Evolutionary conservation across 2,797 vertebrate species (phyloP), one percentile per base, ranked within the genome.

Genomic region (Poeciliopsis paucimaculata): DNA sequence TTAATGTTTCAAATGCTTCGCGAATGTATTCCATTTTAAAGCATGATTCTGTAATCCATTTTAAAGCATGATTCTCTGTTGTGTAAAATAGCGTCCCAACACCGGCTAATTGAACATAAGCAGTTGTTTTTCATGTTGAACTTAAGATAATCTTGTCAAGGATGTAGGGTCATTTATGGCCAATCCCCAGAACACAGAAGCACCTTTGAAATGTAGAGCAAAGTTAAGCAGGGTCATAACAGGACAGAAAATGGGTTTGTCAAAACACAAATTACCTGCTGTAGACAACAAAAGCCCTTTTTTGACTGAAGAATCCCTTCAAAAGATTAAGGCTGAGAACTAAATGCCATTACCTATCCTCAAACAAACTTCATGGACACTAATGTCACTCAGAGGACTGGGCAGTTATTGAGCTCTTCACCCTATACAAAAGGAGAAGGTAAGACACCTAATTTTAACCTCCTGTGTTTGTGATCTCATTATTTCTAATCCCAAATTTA

Each of bases 371-470:
- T 53, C n/a, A 47, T 43, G 64, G 51, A 64, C 55, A 51, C 18
- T 5, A 72, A 71, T 18, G 72, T 20, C 46, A 16, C 12, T 26
- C 51, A 36, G 28, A 74, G 51, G 43, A 83, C 34, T 8, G 66
- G 13, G 51, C 57, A 66, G 77, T 80, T 73, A 80, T 72, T 53
- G 60, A 88, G 80, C 62, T 79, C 68, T 79, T 83, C 72, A 82
- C 84, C 78, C 82, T 55, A 18, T 78, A 73, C 72, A 72, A 78
- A 28, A 70, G 46, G 28, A 73, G 57, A 13, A 75, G 60, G 51
- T 78, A 34, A 80, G 12, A 75, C 47, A 49, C 23, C 72, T 77
- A 31, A 55, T 77, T 82, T 57, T 62, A 71, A 47, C 45, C 13
- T 5, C 41, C 13, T 49, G 57, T 55, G 36, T 73, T 49, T 45